phyloP scores from a whole-genome alignment of 1,140 invertebrate species.

The Hypothenemus hampei region DNA sequence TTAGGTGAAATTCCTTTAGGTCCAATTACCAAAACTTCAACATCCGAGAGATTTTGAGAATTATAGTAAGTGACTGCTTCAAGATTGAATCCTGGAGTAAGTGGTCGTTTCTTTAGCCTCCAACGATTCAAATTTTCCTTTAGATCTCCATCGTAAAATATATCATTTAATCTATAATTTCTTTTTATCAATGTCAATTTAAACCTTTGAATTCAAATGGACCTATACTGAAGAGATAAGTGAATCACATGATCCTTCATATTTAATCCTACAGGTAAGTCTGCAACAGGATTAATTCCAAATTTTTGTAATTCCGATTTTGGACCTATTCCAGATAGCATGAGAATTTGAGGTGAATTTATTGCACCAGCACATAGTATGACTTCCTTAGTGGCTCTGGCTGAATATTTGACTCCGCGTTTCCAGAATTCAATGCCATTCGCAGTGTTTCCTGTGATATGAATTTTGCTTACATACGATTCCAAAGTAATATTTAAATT shows the following conservation, averaged over 20 bases:
- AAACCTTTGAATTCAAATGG: background rate
- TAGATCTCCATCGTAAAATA: constrained; percentile 1
- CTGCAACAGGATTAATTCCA: constrained; percentile 59
- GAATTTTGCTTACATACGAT: constrained; percentile 41
- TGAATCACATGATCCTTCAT: constrained; percentile 73
- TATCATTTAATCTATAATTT: constrained; percentile 40
- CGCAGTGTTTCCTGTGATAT: constrained; percentile 52
- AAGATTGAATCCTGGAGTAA: background rate
- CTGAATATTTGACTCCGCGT: constrained; percentile 45
- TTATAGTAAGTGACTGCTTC: constrained; percentile 16
- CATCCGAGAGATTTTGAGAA: constrained; percentile 16
- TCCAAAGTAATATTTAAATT: constrained; percentile 61
- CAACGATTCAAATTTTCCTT: constrained; percentile 21
- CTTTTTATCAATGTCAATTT: background rate
- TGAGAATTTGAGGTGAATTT: constrained; percentile 69
- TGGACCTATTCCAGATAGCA: constrained; percentile 80
- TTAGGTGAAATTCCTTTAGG: background rate
- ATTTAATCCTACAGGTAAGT: constrained; percentile 68
- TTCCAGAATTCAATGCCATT: constrained; percentile 65
- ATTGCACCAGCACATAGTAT: constrained; percentile 71
- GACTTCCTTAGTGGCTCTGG: constrained; percentile 58
- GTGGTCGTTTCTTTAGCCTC: constrained; percentile 8
- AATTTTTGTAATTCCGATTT: constrained; percentile 58
- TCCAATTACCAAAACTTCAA: constrained; percentile 20
- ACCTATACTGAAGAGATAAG: constrained; percentile 4